These are phyloP conservation scores for Diplazon laetatorius DNA, from an alignment of 2,888 invertebrate species.

Conservation along the genomic window DNA sequence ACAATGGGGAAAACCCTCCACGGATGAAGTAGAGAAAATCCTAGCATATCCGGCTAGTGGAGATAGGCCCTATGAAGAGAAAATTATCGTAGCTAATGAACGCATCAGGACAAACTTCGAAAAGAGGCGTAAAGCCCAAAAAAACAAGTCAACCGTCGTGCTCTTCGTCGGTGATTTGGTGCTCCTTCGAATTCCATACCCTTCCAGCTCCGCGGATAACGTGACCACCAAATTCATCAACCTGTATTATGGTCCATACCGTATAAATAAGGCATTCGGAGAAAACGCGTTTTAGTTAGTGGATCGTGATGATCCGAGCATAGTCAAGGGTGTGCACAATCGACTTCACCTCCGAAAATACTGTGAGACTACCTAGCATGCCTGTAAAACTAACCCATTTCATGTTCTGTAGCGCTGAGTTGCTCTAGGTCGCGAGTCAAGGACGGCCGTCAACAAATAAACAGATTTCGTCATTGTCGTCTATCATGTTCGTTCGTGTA, in stretches of 20 bases:
- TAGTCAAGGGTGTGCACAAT: conserved; percentile 33
- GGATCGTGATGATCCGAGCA: neutral
- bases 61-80: neutral
- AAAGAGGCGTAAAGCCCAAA: neutral
- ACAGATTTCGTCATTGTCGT: too few species aligned
- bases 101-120: neutral
- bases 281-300: conserved; percentile 31
- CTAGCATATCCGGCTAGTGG: conserved; percentile 12
- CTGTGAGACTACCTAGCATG: neutral
- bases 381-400: too few species aligned
- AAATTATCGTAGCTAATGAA: conserved; percentile 9
- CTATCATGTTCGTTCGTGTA: too few species aligned
- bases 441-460: too few species aligned
- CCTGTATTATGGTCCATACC: conserved; percentile 26
- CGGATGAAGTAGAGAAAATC: conserved; percentile 5
- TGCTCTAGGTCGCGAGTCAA: too few species aligned
- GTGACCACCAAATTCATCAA: conserved; percentile 28
- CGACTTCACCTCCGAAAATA: conserved; percentile 23
- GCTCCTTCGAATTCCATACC: conserved; percentile 26
- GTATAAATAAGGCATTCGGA: neutral
- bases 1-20: conserved; percentile 3
- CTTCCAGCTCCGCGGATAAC: conserved; percentile 12
- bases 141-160: neutral
- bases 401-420: too few species aligned
- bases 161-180: conserved; percentile 12